Evolutionary conservation across 2,113 vertebrate species (phyloP).

Genomic region (Aplodontia rufa): DNA sequence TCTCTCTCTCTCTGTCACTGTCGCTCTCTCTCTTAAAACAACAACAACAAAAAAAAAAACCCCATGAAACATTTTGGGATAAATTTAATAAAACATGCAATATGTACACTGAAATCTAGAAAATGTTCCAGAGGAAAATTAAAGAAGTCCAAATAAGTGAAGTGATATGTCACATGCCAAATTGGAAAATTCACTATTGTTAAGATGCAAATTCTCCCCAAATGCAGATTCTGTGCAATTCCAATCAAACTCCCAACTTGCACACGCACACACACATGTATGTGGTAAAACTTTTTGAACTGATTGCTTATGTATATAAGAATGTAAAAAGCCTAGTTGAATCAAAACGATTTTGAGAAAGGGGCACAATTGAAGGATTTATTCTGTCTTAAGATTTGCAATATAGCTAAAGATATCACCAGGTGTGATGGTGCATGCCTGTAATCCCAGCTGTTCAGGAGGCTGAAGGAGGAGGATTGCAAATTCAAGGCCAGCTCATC

Average conservation of each 20-base stretch:
- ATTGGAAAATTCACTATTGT: background rate
- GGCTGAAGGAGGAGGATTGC: too few species aligned
- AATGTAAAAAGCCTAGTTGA: background rate
- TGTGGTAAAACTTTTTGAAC: background rate
- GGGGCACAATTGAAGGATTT: background rate
- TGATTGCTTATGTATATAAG: background rate
- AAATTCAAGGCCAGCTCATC: too few species aligned
- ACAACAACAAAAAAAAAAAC: too few species aligned
- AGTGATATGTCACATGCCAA: background rate
- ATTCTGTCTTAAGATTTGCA: background rate
- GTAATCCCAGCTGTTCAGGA: too few species aligned
- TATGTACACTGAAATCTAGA: background rate
- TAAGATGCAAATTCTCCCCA: background rate
- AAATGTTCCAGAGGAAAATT: slow-evolving; percentile 21
- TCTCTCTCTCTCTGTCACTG: too few species aligned
- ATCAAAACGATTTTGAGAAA: background rate
- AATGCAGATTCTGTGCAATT: background rate
- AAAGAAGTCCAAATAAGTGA: background rate
- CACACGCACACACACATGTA: too few species aligned
- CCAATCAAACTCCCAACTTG: background rate
- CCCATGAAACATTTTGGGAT: background rate
- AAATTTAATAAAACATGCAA: background rate
- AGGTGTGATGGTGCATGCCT: too few species aligned
- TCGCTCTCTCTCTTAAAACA: too few species aligned
- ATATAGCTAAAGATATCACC: background rate